These are phyloP conservation scores for Balaenoptera acutorostrata DNA, from an alignment of 2,113 vertebrate genomes.

Conservation along the genomic window DNA sequence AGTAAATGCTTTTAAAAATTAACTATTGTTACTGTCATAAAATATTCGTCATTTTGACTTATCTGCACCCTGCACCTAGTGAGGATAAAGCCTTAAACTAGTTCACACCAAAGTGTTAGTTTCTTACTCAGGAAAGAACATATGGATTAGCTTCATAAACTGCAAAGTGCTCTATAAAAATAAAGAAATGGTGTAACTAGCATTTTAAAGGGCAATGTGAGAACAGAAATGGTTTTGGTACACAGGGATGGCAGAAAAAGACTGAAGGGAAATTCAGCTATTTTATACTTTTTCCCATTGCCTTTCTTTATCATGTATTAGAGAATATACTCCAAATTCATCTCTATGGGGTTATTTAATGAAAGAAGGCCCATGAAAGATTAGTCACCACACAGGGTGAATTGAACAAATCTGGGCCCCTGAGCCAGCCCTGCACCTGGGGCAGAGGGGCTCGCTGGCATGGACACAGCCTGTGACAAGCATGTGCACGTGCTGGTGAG, in stretches of 20 bases:
- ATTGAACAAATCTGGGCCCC: neutral
- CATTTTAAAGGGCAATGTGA: neutral
- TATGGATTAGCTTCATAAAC: neutral
- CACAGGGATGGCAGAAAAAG: neutral
- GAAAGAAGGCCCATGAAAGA: neutral
- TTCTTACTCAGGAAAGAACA: neutral
- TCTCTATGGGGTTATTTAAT: neutral
- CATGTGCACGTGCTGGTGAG: rapidly evolving
- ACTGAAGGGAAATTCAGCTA: neutral
- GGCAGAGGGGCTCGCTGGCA: neutral
- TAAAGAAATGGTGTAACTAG: neutral
- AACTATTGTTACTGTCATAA: neutral
- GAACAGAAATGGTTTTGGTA: neutral
- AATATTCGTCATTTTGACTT: neutral
- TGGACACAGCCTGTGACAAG: too few species aligned
- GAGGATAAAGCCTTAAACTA: neutral
- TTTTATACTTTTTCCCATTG: neutral
- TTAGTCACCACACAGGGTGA: neutral
- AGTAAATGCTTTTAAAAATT: neutral
- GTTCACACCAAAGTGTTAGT: neutral
- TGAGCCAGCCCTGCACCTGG: neutral
- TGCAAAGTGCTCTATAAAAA: neutral
- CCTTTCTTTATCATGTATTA: neutral
- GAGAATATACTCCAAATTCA: neutral
- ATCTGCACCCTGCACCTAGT: neutral